Percentiles rank a stretch among this genome's conserved stretches.
Evolutionary conservation across 2,888 invertebrate species (phyloP).

Genomic region (Criorhina ranunculi): DNA sequence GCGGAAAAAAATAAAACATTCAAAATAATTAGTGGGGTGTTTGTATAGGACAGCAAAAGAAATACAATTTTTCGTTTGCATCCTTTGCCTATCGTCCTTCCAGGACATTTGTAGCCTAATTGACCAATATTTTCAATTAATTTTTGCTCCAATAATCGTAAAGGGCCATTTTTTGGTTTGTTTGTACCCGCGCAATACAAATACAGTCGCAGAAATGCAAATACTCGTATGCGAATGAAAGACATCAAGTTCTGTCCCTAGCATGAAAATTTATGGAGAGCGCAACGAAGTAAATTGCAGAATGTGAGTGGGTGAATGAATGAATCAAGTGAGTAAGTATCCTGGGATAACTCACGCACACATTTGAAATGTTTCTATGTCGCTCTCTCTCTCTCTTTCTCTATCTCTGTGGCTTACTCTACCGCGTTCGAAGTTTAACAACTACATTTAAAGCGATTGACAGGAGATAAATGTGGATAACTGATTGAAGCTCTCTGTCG

Average conservation of each 20-base stretch:
- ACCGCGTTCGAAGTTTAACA: slow-evolving; percentile 27
- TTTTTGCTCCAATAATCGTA: slow-evolving; percentile 80
- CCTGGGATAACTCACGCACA: slow-evolving; percentile 40
- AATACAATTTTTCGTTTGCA: slow-evolving; percentile 1
- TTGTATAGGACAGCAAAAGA: not conserved
- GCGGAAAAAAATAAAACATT: not conserved
- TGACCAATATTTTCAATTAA: slow-evolving; percentile 84
- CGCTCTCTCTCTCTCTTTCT: not conserved
- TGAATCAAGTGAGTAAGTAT: slow-evolving; percentile 55
- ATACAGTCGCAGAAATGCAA: slow-evolving; percentile 28
- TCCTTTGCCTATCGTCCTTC: slow-evolving; percentile 26
- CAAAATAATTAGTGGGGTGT: not conserved
- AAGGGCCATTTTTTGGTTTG: slow-evolving; percentile 21
- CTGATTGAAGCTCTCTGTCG: slow-evolving; percentile 45
- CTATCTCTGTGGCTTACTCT: not conserved
- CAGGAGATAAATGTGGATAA: slow-evolving; percentile 48
- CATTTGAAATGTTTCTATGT: slow-evolving; percentile 2
- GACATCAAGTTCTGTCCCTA: slow-evolving; percentile 8
- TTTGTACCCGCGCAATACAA: not conserved
- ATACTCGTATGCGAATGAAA: slow-evolving; percentile 4
- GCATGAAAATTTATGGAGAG: slow-evolving; percentile 50
- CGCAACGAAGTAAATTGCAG: slow-evolving; percentile 39
- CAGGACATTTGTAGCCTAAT: slow-evolving; percentile 57
- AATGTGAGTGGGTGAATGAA: slow-evolving; percentile 59
- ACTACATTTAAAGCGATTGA: slow-evolving; percentile 48